phyloP scores from a whole-genome alignment of 2,113 vertebrate species.

The Pycnonotus jocosus region DNA sequence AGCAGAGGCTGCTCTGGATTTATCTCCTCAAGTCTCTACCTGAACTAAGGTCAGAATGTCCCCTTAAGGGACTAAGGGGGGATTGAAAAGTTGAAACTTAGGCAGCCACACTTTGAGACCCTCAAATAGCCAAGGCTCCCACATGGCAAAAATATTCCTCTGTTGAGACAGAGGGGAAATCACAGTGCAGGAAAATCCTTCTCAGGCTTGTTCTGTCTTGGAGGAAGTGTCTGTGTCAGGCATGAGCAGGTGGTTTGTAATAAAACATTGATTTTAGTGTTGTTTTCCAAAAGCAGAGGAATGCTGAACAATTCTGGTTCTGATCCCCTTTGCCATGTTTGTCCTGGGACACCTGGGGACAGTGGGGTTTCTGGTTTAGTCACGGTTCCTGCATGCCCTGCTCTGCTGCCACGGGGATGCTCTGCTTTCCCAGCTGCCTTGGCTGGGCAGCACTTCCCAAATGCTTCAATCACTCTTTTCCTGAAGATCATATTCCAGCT shows the following conservation, averaged over 20 bases:
- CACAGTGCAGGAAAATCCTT: not conserved
- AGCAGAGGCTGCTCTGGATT: not conserved
- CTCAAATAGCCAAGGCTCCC: not conserved
- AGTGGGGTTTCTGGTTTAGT: not conserved
- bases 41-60: not conserved
- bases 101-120: not conserved
- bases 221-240: not conserved
- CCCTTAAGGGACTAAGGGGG: not conserved
- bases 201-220: not conserved
- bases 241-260: not conserved
- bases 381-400: not conserved
- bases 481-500: not conserved
- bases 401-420: not conserved
- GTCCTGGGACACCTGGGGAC: not conserved
- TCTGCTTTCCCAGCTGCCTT: not conserved
- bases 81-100: not conserved
- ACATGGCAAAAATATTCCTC: not conserved
- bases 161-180: not conserved
- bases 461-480: accelerated
- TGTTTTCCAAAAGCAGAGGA: not conserved
- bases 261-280: not conserved
- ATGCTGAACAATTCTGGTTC: not conserved
- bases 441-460: too few species aligned
- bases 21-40: not conserved
- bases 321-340: not conserved